A percentile compares a stretch with the other conserved stretches of the same genome.
phyloP scores from a whole-genome alignment of 2,113 vertebrate species.

The Guaruba guarouba region DNA sequence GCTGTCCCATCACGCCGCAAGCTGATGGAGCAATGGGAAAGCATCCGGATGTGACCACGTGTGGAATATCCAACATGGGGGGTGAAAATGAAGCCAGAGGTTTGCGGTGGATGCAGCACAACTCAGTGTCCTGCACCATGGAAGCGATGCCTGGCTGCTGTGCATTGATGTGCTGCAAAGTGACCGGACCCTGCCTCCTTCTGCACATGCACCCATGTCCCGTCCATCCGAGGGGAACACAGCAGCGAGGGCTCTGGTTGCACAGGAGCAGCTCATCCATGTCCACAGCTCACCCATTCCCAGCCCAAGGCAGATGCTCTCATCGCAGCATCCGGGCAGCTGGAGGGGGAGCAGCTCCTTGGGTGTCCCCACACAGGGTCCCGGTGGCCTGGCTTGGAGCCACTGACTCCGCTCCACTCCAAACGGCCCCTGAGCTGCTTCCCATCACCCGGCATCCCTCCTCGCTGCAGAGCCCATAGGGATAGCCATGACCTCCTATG shows the following conservation, averaged over 20 bases:
- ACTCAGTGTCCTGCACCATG: rapidly evolving
- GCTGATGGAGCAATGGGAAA: background rate
- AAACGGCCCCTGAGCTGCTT: rapidly evolving
- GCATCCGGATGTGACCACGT: rapidly evolving
- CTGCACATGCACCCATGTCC: background rate
- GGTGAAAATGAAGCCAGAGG: background rate
- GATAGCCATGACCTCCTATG: background rate
- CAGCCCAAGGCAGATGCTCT: background rate
- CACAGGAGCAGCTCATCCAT: background rate
- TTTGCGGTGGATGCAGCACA: background rate
- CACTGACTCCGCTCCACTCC: background rate
- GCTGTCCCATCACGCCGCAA: background rate
- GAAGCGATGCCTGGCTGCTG: background rate
- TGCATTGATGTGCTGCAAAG: background rate
- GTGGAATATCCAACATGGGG: background rate
- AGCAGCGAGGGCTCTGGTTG: background rate
- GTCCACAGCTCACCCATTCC: background rate
- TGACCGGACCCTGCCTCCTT: background rate
- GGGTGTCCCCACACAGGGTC: background rate
- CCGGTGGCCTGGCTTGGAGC: background rate
- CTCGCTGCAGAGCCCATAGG: rapidly evolving
- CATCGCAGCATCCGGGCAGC: rapidly evolving
- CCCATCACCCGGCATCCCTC: background rate
- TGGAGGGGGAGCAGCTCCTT: rapidly evolving
- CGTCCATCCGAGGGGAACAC: rapidly evolving